Percentiles rank a stretch among this genome's conserved stretches.
Evolutionary conservation across 1,140 invertebrate species (phyloP).

Genomic region (Luehdorfia chinensis): DNA sequence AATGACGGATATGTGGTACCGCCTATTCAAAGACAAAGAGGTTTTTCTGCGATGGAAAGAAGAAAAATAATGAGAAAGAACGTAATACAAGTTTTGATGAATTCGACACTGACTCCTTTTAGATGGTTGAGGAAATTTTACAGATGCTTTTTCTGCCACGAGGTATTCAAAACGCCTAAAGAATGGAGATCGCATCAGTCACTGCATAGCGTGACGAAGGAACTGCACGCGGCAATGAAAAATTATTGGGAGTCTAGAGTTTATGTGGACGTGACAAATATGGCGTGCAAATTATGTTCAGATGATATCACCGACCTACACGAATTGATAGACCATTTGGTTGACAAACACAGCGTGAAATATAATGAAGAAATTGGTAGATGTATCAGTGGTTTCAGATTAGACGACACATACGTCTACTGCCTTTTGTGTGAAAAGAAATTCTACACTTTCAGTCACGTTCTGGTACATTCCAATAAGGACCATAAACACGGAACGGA

Average conservation of each 20-base stretch:
- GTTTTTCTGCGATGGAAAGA: constrained; percentile 18
- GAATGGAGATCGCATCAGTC: constrained; percentile 33
- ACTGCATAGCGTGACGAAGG: constrained; percentile 21
- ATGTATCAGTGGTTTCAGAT: constrained; percentile 22
- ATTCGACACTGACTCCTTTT: constrained; percentile 43
- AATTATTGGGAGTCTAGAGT: constrained; percentile 34
- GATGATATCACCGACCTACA: constrained; percentile 26
- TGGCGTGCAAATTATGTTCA: constrained; percentile 33
- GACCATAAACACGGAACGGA: constrained; percentile 25
- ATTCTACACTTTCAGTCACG: constrained; percentile 25
- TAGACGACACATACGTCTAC: constrained; percentile 22
- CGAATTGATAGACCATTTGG: constrained; percentile 33
- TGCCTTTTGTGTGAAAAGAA: constrained; percentile 27
- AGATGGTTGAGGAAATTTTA: constrained; percentile 38
- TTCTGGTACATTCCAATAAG: constrained; percentile 32
- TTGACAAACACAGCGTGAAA: constrained; percentile 23
- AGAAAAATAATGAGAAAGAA: constrained; percentile 31
- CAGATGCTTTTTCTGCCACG: constrained; percentile 46
- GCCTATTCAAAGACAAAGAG: constrained; percentile 4
- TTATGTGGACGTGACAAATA: constrained; percentile 35
- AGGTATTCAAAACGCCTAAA: constrained; percentile 35
- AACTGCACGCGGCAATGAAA: constrained; percentile 25
- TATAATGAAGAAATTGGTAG: constrained; percentile 26
- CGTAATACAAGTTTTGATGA: constrained; percentile 28
- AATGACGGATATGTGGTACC: too few relatives aligned